Evolutionary conservation across 2,797 vertebrate species (phyloP).

Genomic region (Florisuga fusca): DNA sequence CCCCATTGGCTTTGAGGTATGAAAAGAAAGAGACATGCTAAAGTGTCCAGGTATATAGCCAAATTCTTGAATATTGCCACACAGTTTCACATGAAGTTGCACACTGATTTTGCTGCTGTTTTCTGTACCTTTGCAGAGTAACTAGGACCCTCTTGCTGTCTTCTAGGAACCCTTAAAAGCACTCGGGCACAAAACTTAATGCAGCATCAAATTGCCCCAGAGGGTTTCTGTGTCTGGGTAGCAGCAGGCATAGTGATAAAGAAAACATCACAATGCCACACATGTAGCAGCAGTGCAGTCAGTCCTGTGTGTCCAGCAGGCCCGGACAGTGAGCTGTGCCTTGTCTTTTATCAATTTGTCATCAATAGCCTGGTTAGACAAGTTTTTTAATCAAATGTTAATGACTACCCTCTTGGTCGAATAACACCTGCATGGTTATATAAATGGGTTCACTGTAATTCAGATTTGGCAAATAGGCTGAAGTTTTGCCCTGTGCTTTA

Average conservation of each 20-base stretch:
- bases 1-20: not conserved
- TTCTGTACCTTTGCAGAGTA: not conserved
- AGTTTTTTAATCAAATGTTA: not conserved
- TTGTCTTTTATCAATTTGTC: not conserved
- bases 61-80: not conserved
- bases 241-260: not conserved
- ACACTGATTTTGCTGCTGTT: not conserved
- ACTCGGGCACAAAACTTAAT: not conserved
- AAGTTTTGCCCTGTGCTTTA: accelerated
- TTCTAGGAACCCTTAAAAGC: not conserved
- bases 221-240: not conserved
- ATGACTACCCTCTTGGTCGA: not conserved
- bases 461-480: not conserved
- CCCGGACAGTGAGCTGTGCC: not conserved
- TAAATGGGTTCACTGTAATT: not conserved
- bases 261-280: not conserved
- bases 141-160: not conserved
- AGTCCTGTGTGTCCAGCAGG: not conserved
- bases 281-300: not conserved
- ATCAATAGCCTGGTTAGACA: not conserved
- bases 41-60: not conserved
- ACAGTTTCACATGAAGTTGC: not conserved
- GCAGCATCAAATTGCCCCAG: not conserved
- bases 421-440: not conserved
- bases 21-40: not conserved